Conservation (phyloP, 1,140 invertebrate genomes). For the Daktulosphaira vitifoliae region DNA sequence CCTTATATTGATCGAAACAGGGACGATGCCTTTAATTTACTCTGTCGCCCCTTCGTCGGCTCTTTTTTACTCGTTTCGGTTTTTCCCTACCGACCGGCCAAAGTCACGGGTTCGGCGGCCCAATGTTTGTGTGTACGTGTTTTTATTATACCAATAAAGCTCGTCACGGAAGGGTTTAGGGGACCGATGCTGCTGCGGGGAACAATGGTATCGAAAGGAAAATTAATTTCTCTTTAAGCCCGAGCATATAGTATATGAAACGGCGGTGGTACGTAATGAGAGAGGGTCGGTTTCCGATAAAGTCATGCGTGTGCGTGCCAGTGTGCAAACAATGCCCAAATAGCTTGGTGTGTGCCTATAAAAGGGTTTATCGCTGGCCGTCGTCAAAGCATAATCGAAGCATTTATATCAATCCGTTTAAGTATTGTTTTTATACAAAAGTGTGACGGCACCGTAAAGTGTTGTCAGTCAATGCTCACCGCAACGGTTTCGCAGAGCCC, state of each 20-base stretch:
- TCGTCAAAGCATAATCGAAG: slow-evolving; percentile 24
- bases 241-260: slow-evolving; percentile 4
- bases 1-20: slow-evolving; percentile 28
- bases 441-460: no score
- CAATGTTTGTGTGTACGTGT: slow-evolving; percentile 9
- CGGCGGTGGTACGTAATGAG: slow-evolving; percentile 25
- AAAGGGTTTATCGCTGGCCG: slow-evolving; percentile 30
- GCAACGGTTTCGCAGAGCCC: no score
- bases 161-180: slow-evolving; percentile 34
- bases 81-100: not conserved
- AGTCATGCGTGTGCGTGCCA: slow-evolving; percentile 27
- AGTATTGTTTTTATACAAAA: no score
- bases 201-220: slow-evolving; percentile 34
- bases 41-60: slow-evolving; percentile 17
- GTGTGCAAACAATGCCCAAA: slow-evolving; percentile 32
- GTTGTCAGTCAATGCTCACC: no score
- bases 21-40: slow-evolving; percentile 33
- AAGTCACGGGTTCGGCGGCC: slow-evolving; percentile 17
- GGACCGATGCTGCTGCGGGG: not conserved
- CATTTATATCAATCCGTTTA: no score
- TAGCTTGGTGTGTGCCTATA: slow-evolving; percentile 19
- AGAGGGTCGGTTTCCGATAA: slow-evolving; percentile 23
- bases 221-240: slow-evolving; percentile 34
- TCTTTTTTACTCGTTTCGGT: slow-evolving; percentile 15
- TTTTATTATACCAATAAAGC: slow-evolving; percentile 34